Evolutionary conservation across 2,113 vertebrate genomes (phyloP).

Genomic region (Aegypius monachus): DNA sequence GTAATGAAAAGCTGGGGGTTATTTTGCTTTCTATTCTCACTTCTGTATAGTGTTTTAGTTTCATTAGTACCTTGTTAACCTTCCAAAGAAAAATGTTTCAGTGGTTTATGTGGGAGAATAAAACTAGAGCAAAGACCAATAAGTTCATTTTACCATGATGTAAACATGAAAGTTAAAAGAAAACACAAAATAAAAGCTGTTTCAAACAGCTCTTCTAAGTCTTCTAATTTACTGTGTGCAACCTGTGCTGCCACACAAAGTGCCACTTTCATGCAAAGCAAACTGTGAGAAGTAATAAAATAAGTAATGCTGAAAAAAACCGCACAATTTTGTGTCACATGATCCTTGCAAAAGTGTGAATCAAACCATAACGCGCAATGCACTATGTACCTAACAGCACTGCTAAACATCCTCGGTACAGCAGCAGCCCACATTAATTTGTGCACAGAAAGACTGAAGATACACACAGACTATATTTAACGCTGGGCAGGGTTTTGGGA

Average conservation of each 20-base stretch:
- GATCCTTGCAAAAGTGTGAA: neutral
- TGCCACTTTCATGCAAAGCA: neutral
- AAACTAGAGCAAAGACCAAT: neutral
- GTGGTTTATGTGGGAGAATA: neutral
- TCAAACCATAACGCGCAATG: neutral
- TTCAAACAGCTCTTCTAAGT: neutral
- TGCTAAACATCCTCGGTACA: neutral
- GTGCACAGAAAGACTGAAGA: neutral
- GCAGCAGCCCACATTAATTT: neutral
- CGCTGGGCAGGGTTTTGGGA: neutral
- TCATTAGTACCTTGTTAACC: neutral
- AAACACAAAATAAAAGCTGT: neutral
- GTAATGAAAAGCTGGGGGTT: neutral
- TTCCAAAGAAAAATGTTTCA: neutral
- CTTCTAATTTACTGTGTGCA: neutral
- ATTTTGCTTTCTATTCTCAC: neutral
- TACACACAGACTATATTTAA: neutral
- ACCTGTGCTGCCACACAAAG: neutral
- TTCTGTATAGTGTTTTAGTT: neutral
- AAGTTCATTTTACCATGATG: neutral
- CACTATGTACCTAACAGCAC: neutral
- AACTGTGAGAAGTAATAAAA: neutral
- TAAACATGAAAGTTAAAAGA: neutral
- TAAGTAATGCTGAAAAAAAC: neutral
- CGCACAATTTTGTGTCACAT: accelerated